A percentile compares a stretch with the other conserved stretches of the same genome.
Conservation (phyloP, 2,113 vertebrate species). For the Aramus guarauna region DNA sequence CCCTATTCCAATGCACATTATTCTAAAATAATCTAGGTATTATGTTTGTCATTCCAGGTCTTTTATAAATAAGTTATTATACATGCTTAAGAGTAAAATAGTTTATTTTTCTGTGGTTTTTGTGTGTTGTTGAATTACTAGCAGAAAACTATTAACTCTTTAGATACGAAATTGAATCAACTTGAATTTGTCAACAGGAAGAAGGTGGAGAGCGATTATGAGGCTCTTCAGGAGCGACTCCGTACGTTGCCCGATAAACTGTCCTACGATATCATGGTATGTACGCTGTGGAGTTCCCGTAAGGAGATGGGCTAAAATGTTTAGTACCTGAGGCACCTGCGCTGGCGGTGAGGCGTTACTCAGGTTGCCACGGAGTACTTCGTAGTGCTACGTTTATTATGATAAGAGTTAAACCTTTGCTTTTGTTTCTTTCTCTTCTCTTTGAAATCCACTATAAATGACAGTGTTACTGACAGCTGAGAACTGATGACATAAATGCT, state of each 20-base stretch:
- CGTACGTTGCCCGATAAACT: conserved; percentile 85
- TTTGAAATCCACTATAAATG: conserved; percentile 43
- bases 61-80: not conserved
- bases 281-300: conserved; percentile 11
- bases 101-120: not conserved
- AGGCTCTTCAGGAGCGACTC: conserved; percentile 86
- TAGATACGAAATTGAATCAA: not conserved
- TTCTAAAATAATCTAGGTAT: not conserved
- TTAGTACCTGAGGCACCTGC: not conserved
- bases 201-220: conserved; percentile 90
- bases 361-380: not conserved
- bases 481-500: conserved; percentile 46
- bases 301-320: not conserved
- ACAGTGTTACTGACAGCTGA: conserved; percentile 14
- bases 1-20: not conserved
- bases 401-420: conserved; percentile 15
- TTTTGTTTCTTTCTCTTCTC: conserved; percentile 22
- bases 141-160: not conserved
- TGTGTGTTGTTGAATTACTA: not conserved
- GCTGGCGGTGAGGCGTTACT: not conserved
- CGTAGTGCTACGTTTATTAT: not conserved
- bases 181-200: conserved; percentile 77
- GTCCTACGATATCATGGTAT: conserved; percentile 91
- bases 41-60: not conserved
- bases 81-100: not conserved